Base-by-base conservation (phyloP, 2,888 invertebrate genomes). In the Ectemnius cavifrons region DNA sequence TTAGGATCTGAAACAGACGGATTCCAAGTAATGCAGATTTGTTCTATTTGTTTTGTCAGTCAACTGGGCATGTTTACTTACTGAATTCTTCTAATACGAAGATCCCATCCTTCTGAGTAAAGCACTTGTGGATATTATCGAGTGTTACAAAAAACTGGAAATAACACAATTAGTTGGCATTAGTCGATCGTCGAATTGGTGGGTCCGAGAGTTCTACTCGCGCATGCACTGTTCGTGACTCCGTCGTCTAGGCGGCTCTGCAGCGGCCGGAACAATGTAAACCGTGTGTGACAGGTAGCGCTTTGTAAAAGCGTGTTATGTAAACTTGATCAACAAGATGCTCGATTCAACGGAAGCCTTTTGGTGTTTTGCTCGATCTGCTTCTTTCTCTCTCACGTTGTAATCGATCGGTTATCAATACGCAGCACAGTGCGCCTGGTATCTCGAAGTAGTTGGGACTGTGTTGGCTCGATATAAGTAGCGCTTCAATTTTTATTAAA, bases 61-160 rank as follows among this genome's bases (percentile, higher is more conserved):
- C 28, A 23, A 23, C 23, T 23, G 8, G 11, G 20, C n/a, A 16
- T 13, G n/a, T 13, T 23, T 87, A 96, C 98, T 98, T 94, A 99
- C 99, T 99, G 93, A 96, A 99, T 95, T 99, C 99, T 94, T 99
- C 99, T 92, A 99, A 94, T 91, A 99, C 96, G 94, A 99, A 99
- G 92, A 99, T 97, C 92, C 98, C 98, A 91, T 99, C 99, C 92
- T 98, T 99, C 92, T 98, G 98, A 77, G 99, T 99, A 93, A 99
- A 99, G 93, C 99, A 99, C 93, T 99, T 99, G 92, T 98, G 95
- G 92, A 99, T 99, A 93, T 99, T 98, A 93, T 97, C 97, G 93
- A 99, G 95, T 91, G 98, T 96, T 92, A 99, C 98, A 94, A 99
- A 99, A 93, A 99, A 99, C 99, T 99, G 96, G 88, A 97, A 97